These are phyloP conservation scores for Zingel zingel DNA, from an alignment of 2,113 vertebrate species.

Conservation along the genomic window DNA sequence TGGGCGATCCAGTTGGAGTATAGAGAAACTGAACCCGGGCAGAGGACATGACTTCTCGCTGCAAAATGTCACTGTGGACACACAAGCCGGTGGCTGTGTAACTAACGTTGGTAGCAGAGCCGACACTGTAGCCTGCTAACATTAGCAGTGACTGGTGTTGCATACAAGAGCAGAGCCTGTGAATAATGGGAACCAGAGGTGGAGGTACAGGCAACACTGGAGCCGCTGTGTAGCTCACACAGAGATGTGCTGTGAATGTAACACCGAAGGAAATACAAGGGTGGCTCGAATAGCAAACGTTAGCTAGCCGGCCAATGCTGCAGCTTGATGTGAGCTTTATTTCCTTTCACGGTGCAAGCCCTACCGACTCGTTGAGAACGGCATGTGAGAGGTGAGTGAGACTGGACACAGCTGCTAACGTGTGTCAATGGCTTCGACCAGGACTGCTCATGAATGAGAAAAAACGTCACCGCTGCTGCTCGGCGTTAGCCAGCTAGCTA, in stretches of 20 bases:
- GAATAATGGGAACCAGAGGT: constrained; percentile 29
- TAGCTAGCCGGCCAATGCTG: constrained; percentile 30
- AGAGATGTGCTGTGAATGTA: constrained; percentile 49
- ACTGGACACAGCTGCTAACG: background rate
- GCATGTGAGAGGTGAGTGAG: constrained; percentile 59
- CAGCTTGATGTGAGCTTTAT: background rate
- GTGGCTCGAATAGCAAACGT: constrained; percentile 36
- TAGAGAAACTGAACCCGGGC: background rate
- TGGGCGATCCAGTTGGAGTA: constrained; percentile 6
- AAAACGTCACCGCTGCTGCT: background rate
- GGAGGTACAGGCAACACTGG: constrained; percentile 13
- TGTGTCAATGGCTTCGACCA: background rate
- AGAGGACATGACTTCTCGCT: background rate
- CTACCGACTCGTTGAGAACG: background rate
- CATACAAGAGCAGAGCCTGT: background rate
- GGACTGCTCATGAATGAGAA: background rate
- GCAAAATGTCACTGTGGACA: constrained; percentile 1
- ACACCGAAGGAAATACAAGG: constrained; percentile 22
- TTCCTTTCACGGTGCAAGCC: constrained; percentile 13
- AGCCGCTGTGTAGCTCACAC: constrained; percentile 18
- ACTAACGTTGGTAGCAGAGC: background rate
- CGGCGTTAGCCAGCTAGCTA: constrained; percentile 32
- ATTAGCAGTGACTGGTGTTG: constrained; percentile 11
- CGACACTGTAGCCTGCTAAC: constrained; percentile 12
- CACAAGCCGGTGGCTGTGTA: background rate